phyloP scores from a whole-genome alignment of 2,888 invertebrate genomes.

The Noctua fimbriata region DNA sequence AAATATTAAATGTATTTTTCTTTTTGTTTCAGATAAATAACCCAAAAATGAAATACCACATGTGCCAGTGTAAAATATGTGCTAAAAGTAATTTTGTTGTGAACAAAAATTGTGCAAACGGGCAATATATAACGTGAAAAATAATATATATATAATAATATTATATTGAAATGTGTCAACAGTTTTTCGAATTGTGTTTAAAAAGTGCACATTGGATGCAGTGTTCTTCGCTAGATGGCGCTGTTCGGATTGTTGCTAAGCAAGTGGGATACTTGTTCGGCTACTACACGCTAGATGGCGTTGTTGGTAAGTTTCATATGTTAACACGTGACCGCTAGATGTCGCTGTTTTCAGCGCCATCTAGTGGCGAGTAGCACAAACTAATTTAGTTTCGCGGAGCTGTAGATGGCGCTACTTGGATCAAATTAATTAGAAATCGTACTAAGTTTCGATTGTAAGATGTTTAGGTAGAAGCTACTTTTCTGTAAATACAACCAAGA shows the following conservation, averaged over 20 bases:
- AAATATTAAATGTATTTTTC: slow-evolving; percentile 8
- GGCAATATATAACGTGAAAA: slow-evolving; percentile 77
- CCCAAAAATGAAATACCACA: slow-evolving; percentile 80
- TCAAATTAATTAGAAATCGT: slow-evolving; percentile 1
- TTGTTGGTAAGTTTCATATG: slow-evolving; percentile 76
- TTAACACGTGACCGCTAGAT: neutral
- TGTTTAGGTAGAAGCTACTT: neutral
- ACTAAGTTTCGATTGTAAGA: neutral
- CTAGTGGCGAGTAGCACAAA: slow-evolving; percentile 70
- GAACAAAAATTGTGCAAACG: slow-evolving; percentile 75
- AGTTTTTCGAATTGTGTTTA: slow-evolving; percentile 72
- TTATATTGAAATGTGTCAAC: slow-evolving; percentile 59
- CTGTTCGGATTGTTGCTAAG: slow-evolving; percentile 79
- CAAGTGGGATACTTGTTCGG: slow-evolving; percentile 77
- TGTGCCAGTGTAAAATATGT: slow-evolving; percentile 83
- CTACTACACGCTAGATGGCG: slow-evolving; percentile 82
- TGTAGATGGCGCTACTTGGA: slow-evolving; percentile 61
- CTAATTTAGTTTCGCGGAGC: slow-evolving; percentile 7
- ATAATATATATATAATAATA: slow-evolving; percentile 46
- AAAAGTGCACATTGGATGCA: slow-evolving; percentile 87
- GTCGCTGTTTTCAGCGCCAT: slow-evolving; percentile 68
- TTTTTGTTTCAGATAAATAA: slow-evolving; percentile 84
- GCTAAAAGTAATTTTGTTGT: slow-evolving; percentile 76
- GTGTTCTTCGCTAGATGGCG: slow-evolving; percentile 86
- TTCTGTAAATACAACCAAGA: neutral